Evolutionary conservation across 2,888 invertebrate genomes (phyloP), one percentile per base, ranked within the genome.

Genomic region (Drosophila nigricruria): DNA sequence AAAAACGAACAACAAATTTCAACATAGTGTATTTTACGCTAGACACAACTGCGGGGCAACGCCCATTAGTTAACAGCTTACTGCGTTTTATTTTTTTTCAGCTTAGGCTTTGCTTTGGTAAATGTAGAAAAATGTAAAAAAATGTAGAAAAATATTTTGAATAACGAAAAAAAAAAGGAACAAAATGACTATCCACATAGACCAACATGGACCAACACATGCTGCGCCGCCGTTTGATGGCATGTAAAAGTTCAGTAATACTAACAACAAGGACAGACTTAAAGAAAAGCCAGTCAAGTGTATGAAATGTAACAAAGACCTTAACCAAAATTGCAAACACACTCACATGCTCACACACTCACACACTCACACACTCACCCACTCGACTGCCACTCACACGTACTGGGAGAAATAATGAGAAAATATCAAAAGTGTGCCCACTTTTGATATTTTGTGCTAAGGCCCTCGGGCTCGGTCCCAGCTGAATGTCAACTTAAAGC

Each of bases 221-320:
- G 38, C 34, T 34, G 52, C 14, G 23, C 5, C 25, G 34, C 34
- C 18, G 58, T 49, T 56, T 73, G 52, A 63, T 52, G 66, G 79
- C 63, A 69, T 79, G 65, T 81, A 70, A 66, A 71, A 77, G 81
- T 70, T 70, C 71, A 68, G 77, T 59, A 71, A 69, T 70, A 81
- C 79, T 68, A 76, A 56, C 38, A 81, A 68, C 61, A 53, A 64
- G 61, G 56, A 73, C 57, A 70, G 69, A 76, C 82, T 83, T 81
- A 66, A 75, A 79, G 87, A 64, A 67, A 75, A 71, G 75, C 81
- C 84, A 86, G 87, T 87, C 79, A 87, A 86, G 84, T 86, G 84
- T 84, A 82, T 82, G 84, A 82, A 87, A 85, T 85, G 75, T 84
- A 87, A 88, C 87, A 88, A 86, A 88, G 89, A 82, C 81, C 87